These are phyloP conservation scores for Centropristis striata DNA, from an alignment of 2,113 vertebrate genomes.

Conservation along the genomic window DNA sequence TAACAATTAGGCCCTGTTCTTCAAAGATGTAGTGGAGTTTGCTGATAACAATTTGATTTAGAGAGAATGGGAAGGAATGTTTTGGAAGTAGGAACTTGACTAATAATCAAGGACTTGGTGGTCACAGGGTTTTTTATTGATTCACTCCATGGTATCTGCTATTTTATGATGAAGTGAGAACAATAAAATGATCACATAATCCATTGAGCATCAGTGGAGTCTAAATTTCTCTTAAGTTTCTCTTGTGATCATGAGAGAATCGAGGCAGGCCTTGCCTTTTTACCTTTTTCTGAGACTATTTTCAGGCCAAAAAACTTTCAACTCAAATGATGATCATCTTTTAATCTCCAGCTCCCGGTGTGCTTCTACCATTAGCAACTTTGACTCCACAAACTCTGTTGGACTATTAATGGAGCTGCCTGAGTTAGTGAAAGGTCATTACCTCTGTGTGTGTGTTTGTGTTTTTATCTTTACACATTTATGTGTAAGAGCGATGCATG, in stretches of 20 bases:
- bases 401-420: constrained; percentile 51
- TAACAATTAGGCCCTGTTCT: no score
- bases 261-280: constrained; percentile 40
- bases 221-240: constrained; percentile 36
- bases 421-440: constrained; percentile 66
- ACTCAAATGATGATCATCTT: constrained; percentile 41
- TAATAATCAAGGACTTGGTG: constrained; percentile 23
- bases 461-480: constrained; percentile 13
- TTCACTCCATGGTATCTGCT: constrained; percentile 36
- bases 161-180: constrained; percentile 55
- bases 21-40: no score
- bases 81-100: constrained; percentile 4
- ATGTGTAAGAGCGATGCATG: constrained; percentile 13
- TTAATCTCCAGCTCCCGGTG: constrained; percentile 49
- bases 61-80: background rate
- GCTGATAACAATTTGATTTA: no score
- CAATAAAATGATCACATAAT: constrained; percentile 57
- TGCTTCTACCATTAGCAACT: constrained; percentile 60
- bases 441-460: constrained; percentile 39
- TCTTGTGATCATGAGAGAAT: constrained; percentile 7
- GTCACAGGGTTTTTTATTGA: constrained; percentile 31
- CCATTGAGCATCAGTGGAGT: constrained; percentile 46
- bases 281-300: constrained; percentile 36
- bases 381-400: constrained; percentile 49
- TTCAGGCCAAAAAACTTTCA: constrained; percentile 28